Conservation (phyloP, 1,140 invertebrate genomes). For the Drosophila tristis region DNA sequence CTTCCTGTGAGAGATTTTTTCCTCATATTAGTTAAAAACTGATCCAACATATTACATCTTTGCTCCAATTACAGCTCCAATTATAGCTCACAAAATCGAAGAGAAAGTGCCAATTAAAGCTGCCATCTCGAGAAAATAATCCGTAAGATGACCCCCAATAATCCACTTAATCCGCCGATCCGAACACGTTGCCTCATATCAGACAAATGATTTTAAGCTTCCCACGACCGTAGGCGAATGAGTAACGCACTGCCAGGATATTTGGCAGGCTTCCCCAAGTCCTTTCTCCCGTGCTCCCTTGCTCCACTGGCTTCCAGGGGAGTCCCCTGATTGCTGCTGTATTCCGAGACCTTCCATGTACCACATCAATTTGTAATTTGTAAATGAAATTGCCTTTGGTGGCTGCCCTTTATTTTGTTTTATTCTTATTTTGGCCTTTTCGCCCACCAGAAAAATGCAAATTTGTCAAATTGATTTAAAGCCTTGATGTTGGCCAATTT, state of each 20-base stretch:
- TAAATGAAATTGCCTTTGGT: slow-evolving; percentile 74
- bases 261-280: slow-evolving; percentile 25
- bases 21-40: no score
- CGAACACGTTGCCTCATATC: slow-evolving; percentile 40
- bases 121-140: slow-evolving; percentile 32
- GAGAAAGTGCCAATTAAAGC: neutral
- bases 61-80: no score
- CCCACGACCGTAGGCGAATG: slow-evolving; percentile 10
- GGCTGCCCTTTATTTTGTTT: slow-evolving; percentile 42
- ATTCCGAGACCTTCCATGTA: slow-evolving; percentile 29
- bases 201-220: slow-evolving; percentile 38
- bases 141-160: slow-evolving; percentile 42
- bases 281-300: neutral
- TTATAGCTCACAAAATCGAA: no score
- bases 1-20: no score
- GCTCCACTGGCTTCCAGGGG: no score
- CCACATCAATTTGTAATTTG: slow-evolving; percentile 78
- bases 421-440: slow-evolving; percentile 15
- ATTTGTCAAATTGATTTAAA: slow-evolving; percentile 79
- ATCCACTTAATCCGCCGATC: slow-evolving; percentile 49
- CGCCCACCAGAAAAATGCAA: slow-evolving; percentile 64
- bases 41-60: no score
- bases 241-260: slow-evolving; percentile 24
- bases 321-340: slow-evolving; percentile 35
- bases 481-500: slow-evolving; percentile 70